A percentile compares a stretch with the other conserved stretches of the same genome.
These are phyloP conservation scores for Novumbra hubbsi DNA, from an alignment of 2,797 vertebrate genomes.

Conservation along the genomic window DNA sequence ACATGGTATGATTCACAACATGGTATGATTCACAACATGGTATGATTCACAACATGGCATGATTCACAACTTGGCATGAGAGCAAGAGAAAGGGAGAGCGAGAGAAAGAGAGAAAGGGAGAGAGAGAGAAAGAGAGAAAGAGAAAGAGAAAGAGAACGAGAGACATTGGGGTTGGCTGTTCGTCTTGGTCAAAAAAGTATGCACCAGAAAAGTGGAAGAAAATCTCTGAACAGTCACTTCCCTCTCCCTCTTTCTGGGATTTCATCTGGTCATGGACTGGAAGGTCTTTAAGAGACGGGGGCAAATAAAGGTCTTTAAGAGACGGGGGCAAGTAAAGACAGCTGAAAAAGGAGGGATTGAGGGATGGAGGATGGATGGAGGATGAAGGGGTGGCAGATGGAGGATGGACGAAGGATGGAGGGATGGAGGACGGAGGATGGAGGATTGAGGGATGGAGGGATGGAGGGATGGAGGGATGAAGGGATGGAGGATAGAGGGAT, in stretches of 20 bases:
- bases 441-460: background rate
- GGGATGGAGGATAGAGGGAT: background rate
- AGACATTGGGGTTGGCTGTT: background rate
- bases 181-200: too few species aligned
- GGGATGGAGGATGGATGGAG: background rate
- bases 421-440: background rate
- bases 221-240: too few species aligned
- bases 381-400: background rate
- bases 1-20: too few species aligned
- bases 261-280: constrained; percentile 15
- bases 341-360: background rate
- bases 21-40: too few species aligned
- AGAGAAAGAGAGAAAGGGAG: background rate
- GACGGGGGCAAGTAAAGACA: too few species aligned
- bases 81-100: too few species aligned
- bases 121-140: background rate
- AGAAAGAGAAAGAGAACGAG: background rate
- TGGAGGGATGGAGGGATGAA: background rate
- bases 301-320: constrained; percentile 6
- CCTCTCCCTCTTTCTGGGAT: too few species aligned
- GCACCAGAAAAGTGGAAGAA: too few species aligned
- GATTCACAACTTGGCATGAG: too few species aligned
- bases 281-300: background rate
- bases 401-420: background rate
- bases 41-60: too few species aligned